Percentiles rank a stretch among this genome's conserved stretches.
Evolutionary conservation across 1,140 invertebrate genomes (phyloP).

Genomic region (Drosophila miranda): DNA sequence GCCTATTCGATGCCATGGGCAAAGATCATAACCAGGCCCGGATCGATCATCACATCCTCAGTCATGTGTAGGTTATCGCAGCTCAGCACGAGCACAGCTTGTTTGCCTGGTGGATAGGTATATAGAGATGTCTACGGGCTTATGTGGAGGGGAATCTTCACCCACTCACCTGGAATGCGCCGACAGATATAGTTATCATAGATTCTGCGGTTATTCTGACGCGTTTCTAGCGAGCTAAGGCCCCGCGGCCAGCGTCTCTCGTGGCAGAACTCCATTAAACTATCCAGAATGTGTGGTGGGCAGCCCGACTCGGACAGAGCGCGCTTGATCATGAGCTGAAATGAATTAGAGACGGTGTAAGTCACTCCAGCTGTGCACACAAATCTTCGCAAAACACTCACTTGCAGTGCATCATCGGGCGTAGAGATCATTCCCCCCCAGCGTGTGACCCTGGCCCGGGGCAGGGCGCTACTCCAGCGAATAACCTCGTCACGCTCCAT

Average conservation of each 20-base stretch:
- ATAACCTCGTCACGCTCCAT: conserved; percentile 96
- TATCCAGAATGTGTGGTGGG: conserved; percentile 95
- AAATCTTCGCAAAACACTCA: conserved; percentile 72
- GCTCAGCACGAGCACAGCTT: conserved; percentile 96
- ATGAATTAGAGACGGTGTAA: background rate
- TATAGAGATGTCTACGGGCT: background rate
- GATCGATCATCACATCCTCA: conserved; percentile 97
- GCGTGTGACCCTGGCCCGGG: conserved; percentile 93
- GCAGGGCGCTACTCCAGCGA: conserved; percentile 94
- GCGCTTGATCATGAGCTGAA: conserved; percentile 94
- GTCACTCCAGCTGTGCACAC: no score
- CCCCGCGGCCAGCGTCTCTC: conserved; percentile 97
- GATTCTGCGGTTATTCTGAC: conserved; percentile 92
- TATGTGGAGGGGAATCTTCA: no score
- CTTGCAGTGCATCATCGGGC: conserved; percentile 95
- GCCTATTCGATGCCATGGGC: conserved; percentile 94
- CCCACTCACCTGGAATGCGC: conserved; percentile 89
- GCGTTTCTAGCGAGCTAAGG: conserved; percentile 94
- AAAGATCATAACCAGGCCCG: conserved; percentile 99
- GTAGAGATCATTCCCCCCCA: conserved; percentile 96
- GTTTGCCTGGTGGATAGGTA: conserved; percentile 84
- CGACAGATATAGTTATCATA: conserved; percentile 98
- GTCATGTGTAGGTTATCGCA: conserved; percentile 98
- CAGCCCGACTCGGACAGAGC: conserved; percentile 96
- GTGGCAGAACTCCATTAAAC: conserved; percentile 98